Conservation (phyloP, 2,113 vertebrate species). For the Meriones unguiculatus region DNA sequence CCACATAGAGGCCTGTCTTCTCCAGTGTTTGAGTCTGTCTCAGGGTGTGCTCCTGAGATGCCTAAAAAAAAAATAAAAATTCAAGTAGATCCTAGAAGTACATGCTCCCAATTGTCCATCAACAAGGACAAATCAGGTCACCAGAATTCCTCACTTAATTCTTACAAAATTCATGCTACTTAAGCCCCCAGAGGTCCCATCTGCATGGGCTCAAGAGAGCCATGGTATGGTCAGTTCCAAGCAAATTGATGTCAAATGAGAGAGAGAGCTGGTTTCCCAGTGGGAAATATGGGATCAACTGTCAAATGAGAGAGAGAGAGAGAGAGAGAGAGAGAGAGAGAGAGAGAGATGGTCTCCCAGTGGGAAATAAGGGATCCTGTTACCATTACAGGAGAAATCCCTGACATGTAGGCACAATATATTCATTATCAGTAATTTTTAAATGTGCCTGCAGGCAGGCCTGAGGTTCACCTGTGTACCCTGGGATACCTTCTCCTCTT, state of each 20-base stretch:
- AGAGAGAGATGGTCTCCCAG: background rate
- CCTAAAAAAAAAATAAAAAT: background rate
- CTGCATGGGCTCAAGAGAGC: background rate
- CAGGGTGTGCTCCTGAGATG: background rate
- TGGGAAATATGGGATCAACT: background rate
- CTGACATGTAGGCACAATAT: background rate
- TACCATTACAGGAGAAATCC: background rate
- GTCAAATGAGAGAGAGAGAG: background rate
- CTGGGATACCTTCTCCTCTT: background rate
- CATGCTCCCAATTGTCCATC: background rate
- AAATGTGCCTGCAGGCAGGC: background rate
- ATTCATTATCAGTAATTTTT: background rate
- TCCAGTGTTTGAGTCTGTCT: background rate
- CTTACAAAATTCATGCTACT: background rate
- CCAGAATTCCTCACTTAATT: slow-evolving; percentile 2
- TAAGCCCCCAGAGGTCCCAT: background rate
- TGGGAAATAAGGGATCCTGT: background rate
- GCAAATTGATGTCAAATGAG: background rate
- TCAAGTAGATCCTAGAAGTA: background rate
- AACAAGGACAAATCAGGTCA: background rate
- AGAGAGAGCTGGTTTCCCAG: background rate
- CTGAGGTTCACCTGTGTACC: background rate
- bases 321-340: background rate
- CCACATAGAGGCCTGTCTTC: background rate
- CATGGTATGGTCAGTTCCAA: background rate